Base-by-base conservation (phyloP, 53 echinoderm and acorn worm species). In the Hippasteria phrygiana region DNA sequence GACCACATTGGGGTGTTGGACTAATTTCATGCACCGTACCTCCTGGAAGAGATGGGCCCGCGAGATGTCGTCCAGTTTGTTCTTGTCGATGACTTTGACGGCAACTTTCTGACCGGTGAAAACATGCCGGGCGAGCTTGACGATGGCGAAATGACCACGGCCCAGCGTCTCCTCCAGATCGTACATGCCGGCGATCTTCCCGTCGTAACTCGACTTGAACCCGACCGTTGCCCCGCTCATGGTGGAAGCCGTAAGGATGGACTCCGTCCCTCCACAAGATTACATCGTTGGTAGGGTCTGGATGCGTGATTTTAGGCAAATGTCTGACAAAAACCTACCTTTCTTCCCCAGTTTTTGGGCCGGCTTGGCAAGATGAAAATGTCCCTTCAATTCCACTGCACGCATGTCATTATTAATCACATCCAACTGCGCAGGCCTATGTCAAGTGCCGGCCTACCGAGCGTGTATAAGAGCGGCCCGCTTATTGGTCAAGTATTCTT, bases 121-220 rank as follows among this genome's bases (percentile, higher is more conserved):
- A 56, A 95, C 93, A 89, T 97, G 97, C 45, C 93, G 92, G 50
- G 97, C 97, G 33, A 97, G 93, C 73, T 97, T 97, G 89, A 97
- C 97, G 88, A 97, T 95, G 72, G 97, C 97, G 88, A 97, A 97
- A 82, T 97, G 97, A 66, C 97, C 97, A 86, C 95, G 94, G 90
- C 97, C 97, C 35, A 97, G 83, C 55, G 97, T 97, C 90, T 95
- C 94, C 74, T 97, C 92, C 73, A 97, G 74, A 73, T 97, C 97
- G 88, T 97, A 97, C 78, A 94, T 87, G 81, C 97, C 97, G 94
- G 93, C 94, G 91, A 97, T 93, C 87, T 97, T 97, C 74, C 95
- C 94, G 88, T 97, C 95, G 92, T 93, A 91, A 88, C 81, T 90
- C 47, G 73, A 79, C 80, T 87, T 89, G 47, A 70, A 66, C 43